Evolutionary conservation across 2,888 invertebrate species (phyloP).

Genomic region (Hypena proboscidalis): DNA sequence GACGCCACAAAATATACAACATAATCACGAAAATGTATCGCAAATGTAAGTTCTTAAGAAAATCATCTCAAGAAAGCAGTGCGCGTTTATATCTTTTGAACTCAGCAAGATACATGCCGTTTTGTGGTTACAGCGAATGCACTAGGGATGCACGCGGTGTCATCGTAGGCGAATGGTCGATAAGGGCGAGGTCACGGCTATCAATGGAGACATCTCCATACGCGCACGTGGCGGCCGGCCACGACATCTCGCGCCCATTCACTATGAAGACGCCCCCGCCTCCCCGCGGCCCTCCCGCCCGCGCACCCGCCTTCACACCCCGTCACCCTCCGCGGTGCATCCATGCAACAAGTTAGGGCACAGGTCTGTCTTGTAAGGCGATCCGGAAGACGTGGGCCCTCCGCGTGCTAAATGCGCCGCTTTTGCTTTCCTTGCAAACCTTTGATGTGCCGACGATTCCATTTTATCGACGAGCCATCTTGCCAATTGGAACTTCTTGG

Average conservation of each 20-base stretch:
- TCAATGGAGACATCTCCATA: conserved; percentile 84
- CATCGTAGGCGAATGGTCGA: conserved; percentile 63
- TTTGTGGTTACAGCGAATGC: conserved; percentile 12
- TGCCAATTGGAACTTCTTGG: no score
- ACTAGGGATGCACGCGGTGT: conserved; percentile 45
- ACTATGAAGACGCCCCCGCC: conserved; percentile 75
- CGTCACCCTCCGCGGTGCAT: conserved; percentile 75
- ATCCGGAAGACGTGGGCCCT: conserved; percentile 57
- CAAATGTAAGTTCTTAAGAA: no score
- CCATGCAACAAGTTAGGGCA: conserved; percentile 84
- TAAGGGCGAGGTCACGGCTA: conserved; percentile 82
- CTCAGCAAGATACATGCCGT: background rate
- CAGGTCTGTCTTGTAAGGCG: conserved; percentile 74
- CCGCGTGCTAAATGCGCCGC: conserved; percentile 3
- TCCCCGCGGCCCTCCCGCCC: conserved; percentile 43
- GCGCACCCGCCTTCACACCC: conserved; percentile 49
- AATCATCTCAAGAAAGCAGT: background rate
- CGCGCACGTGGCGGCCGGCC: conserved; percentile 79
- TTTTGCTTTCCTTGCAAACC: background rate
- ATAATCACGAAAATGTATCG: no score
- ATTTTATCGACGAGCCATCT: no score
- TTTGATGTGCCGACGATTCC: no score
- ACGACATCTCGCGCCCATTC: conserved; percentile 85
- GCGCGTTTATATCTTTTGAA: background rate
- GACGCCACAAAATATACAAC: no score